A percentile compares a stretch with the other conserved stretches of the same genome.
Conservation (phyloP, 2,113 vertebrate genomes). For the Periophthalmodon schlosseri region DNA sequence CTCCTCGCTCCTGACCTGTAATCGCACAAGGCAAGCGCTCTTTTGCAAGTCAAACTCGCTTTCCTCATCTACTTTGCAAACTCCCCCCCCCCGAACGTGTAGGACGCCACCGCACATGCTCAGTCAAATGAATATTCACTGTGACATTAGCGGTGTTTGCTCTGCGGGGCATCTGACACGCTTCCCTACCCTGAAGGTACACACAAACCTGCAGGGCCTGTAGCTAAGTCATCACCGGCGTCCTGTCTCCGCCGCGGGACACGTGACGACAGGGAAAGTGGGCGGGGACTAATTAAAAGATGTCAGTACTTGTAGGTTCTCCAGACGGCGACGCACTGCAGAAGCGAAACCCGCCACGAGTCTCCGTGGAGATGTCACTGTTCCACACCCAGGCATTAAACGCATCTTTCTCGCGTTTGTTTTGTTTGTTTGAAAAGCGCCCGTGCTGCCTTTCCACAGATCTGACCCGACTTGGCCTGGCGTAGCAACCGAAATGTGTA, state of each 20-base stretch:
- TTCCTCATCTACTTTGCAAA: slow-evolving; percentile 78
- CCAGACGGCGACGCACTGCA: no score
- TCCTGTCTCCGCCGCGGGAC: neutral
- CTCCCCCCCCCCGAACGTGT: slow-evolving; percentile 34
- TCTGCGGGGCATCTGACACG: slow-evolving; percentile 44
- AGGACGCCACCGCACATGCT: slow-evolving; percentile 35
- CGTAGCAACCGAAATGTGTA: no score
- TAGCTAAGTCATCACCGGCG: slow-evolving; percentile 36
- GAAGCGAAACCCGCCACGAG: no score
- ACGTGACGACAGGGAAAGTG: no score
- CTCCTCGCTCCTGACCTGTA: slow-evolving; percentile 21
- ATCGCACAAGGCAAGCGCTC: slow-evolving; percentile 32
- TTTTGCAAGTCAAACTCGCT: slow-evolving; percentile 81
- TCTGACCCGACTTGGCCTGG: no score
- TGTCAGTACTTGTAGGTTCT: no score
- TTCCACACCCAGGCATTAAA: no score
- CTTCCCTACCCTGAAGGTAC: slow-evolving; percentile 65
- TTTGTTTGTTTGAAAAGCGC: no score
- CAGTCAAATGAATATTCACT: neutral
- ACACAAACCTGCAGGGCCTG: slow-evolving; percentile 70
- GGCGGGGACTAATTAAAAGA: no score
- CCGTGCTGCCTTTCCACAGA: no score
- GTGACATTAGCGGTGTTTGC: slow-evolving; percentile 53
- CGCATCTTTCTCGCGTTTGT: no score
- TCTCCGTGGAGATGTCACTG: no score